Evolutionary conservation across 2,888 invertebrate species (phyloP), one percentile per base, ranked within the genome.

Genomic region (Drosophila rellima): DNA sequence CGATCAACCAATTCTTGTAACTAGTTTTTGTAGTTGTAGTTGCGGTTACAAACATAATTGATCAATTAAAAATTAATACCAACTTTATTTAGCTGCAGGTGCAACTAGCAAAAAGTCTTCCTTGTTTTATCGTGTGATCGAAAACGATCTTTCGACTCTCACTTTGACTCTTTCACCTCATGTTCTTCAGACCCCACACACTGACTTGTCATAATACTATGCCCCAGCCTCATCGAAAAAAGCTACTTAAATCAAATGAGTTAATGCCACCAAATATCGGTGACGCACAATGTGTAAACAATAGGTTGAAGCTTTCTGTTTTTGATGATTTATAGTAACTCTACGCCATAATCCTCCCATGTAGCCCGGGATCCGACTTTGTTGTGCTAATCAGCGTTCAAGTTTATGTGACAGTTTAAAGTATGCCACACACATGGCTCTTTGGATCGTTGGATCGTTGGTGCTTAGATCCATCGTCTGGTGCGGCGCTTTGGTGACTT

Each of bases 331-430:
- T 84, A 84, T 87, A 72, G 85, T 60, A 69, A 67, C 59, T 70
- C 51, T 55, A 67, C 65, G 56, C 67, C 70, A 56, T 74, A 74
- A 80, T 78, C 85, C 85, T 78, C 66, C 69, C 18, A 52, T 61
- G 35, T 45, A 29, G 45, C 17, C 47, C 35, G 59, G 29, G 15
- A 48, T 62, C 66, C 87, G 85, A 84, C 89, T 89, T 86, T 86
- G 90, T 86, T 86, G 90, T 86, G 86, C 89, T 86, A 86, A 86
- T 86, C 90, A 86, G 90, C 74, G 77, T 88, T 86, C 87, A 88
- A 89, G 88, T 86, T 86, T 86, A 86, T 86, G 86, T 86, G 86
- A 86, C 86, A 88, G 88, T 88, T 86, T 89, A 88, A 81, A 88
- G 79, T 76, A 83, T 75, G 90, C 86, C 86, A 86, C 86, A 86